Conservation (phyloP, 2,113 vertebrate genomes). For the Pristiophorus japonicus region DNA sequence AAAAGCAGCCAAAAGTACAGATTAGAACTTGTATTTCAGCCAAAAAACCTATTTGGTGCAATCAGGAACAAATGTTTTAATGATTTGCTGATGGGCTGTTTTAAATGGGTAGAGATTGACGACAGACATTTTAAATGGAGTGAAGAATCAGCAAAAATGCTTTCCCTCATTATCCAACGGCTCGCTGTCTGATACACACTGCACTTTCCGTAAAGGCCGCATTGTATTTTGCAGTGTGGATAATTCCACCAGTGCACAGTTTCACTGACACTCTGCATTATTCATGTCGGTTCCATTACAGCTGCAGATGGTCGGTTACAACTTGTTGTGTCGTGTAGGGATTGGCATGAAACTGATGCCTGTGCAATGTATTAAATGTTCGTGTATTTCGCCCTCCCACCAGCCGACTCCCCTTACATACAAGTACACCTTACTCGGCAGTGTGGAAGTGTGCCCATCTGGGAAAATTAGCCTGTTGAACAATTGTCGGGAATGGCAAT, state of each 20-base stretch:
- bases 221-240: conserved; percentile 48
- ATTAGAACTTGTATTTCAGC: neutral
- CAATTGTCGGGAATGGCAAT: neutral
- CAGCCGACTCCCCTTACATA: neutral
- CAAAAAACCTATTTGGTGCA: neutral
- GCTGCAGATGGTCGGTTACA: conserved; percentile 45
- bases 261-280: conserved; percentile 54
- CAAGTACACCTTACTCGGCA: conserved; percentile 22
- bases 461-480: neutral
- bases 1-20: neutral
- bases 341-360: too few species aligned
- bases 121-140: neutral
- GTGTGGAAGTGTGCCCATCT: neutral
- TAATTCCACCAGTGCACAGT: conserved; percentile 49
- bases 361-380: neutral
- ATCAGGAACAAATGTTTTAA: neutral
- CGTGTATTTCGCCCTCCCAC: neutral
- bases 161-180: neutral
- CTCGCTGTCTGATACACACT: neutral
- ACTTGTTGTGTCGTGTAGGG: neutral
- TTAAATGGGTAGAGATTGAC: neutral
- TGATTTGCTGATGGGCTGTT: neutral
- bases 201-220: conserved; percentile 43
- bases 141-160: too few species aligned
- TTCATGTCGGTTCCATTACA: conserved; percentile 50